phyloP scores from a whole-genome alignment of 1,140 invertebrate species.

The Pygmarrhopalites habei region DNA sequence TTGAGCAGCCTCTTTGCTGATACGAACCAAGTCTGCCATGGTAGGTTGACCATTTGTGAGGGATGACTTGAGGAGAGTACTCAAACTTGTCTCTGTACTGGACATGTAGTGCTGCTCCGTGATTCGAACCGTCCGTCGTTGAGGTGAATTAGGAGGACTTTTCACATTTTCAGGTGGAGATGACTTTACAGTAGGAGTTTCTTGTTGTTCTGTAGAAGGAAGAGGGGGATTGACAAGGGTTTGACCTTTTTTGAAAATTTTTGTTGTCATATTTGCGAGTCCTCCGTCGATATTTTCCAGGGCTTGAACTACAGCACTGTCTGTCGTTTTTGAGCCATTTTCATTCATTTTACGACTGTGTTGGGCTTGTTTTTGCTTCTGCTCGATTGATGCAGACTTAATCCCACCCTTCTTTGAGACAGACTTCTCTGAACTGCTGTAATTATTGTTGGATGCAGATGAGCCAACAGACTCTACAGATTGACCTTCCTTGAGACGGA shows the following conservation, averaged over 20 bases:
- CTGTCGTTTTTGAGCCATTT: too few species aligned
- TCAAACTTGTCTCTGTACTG: neutral
- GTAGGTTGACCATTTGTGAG: neutral
- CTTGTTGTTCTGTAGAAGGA: too few species aligned
- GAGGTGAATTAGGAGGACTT: too few species aligned
- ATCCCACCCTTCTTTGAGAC: neutral
- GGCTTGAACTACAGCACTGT: too few species aligned
- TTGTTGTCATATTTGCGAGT: too few species aligned
- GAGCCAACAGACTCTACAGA: neutral
- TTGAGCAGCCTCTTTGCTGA: neutral
- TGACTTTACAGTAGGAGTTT: too few species aligned
- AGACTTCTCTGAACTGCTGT: neutral
- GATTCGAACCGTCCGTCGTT: too few species aligned
- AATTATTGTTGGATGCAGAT: neutral
- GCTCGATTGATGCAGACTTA: neutral
- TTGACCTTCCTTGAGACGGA: slow-evolving; percentile 17
- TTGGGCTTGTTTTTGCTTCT: neutral
- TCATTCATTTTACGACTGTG: too few species aligned
- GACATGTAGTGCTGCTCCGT: neutral
- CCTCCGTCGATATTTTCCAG: too few species aligned
- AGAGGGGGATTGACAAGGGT: too few species aligned
- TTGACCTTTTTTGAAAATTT: too few species aligned
- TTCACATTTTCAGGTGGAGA: too few species aligned
- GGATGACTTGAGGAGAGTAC: neutral
- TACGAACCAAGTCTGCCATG: neutral